Evolutionary conservation across 2,888 invertebrate species (phyloP), one percentile per base, ranked within the genome.

Genomic region (Globia sparganii): DNA sequence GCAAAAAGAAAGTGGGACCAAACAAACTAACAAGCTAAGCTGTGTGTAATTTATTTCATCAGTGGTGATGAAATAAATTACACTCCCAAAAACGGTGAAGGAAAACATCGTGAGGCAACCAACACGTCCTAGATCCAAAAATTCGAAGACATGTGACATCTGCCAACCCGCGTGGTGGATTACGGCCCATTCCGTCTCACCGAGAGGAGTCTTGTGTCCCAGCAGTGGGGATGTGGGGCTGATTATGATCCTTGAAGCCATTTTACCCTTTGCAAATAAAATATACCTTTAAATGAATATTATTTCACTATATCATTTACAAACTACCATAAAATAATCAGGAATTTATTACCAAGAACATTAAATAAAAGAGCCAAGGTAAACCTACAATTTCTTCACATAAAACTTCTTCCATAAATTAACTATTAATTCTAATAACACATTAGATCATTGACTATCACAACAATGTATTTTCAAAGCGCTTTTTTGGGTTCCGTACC

Each of bases 381-480:
- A 21, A 75, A 64, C 64, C 53, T 65, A 56, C 64, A 80, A 80
- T 80, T 80, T 81, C 65, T 66, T 37, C 65, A 56, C 82, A 82
- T 76, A 81, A 81, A 81, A 53, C 43, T 15, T 80, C 53, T 43
- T 66, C 66, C 37, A n/a, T 40, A 31, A 73, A 66, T 58, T 66
- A 75, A 34, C 67, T 25, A 62, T 43, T 49, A n/a, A 28, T 28
- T 28, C 37, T 81, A 81, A 81, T 72, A 77, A 75, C 67, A 68
- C 71, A 77, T 80, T 64, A 66, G 64, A 72, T 53, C 40, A 72
- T 49, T 65, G 37, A 56, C 59, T 84, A 72, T 69, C n/a, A 76
- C 76, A 71, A 83, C 85, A 85, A 65, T 72, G 83, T 85, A 80
- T 66, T 62, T 72, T 70, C 40, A 68, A 78, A 56, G 49, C 34